Evolutionary conservation across 2,888 invertebrate genomes (phyloP).

Genomic region (Ectemnius cavifrons): DNA sequence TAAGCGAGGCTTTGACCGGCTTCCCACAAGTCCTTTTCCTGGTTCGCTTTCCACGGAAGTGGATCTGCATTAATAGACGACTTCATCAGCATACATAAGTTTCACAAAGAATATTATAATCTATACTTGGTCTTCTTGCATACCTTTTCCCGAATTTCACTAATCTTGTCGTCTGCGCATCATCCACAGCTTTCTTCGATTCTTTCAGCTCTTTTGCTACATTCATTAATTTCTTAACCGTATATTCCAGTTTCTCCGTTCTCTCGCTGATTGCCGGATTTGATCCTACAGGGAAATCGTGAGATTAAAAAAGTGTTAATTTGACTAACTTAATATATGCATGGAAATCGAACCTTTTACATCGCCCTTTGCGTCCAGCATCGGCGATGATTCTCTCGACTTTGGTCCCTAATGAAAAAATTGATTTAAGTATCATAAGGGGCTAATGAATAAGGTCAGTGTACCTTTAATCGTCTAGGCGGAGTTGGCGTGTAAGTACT

Average conservation of each 20-base stretch:
- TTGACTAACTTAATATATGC: background rate
- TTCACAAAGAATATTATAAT: background rate
- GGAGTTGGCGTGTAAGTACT: conserved; percentile 84
- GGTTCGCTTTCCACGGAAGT: conserved; percentile 83
- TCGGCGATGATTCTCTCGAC: conserved; percentile 86
- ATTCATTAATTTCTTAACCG: conserved; percentile 73
- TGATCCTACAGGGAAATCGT: conserved; percentile 52
- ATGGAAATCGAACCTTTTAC: conserved; percentile 58
- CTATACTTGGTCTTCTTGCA: background rate
- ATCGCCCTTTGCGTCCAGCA: conserved; percentile 87
- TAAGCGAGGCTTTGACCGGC: conserved; percentile 80
- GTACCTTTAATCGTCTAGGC: conserved; percentile 83
- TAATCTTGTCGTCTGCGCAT: conserved; percentile 61
- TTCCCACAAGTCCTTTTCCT: conserved; percentile 73
- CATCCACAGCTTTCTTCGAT: conserved; percentile 72
- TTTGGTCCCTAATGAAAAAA: conserved; percentile 81
- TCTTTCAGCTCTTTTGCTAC: conserved; percentile 75
- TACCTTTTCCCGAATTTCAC: conserved; percentile 75
- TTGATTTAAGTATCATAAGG: conserved; percentile 6
- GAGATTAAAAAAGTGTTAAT: conserved; percentile 9
- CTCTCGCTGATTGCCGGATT: conserved; percentile 62
- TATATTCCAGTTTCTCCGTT: conserved; percentile 74
- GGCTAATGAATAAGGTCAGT: too few relatives aligned
- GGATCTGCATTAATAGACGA: conserved; percentile 78
- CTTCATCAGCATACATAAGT: background rate